phyloP scores from a whole-genome alignment of 2,888 invertebrate species.

The Sesia apiformis region DNA sequence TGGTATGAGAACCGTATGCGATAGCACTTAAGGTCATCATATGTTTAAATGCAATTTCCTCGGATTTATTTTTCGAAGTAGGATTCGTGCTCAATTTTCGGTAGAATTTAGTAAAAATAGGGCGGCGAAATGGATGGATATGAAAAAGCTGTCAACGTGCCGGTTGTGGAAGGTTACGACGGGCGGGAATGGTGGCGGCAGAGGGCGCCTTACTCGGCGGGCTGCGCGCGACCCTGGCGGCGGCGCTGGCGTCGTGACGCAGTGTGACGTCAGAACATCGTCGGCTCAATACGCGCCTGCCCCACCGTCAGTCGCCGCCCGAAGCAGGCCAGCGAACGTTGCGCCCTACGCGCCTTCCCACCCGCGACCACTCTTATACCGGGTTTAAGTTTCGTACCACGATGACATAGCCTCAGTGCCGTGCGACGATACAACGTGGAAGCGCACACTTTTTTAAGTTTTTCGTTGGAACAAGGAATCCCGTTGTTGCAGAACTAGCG shows the following conservation, averaged over 20 bases:
- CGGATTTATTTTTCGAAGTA: no score
- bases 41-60: no score
- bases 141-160: constrained; percentile 48
- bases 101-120: no score
- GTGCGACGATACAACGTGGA: constrained; percentile 63
- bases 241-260: constrained; percentile 76
- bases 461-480: constrained; percentile 63
- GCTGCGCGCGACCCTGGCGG: constrained; percentile 48
- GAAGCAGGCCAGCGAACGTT: constrained; percentile 66
- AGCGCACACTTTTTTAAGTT: constrained; percentile 70
- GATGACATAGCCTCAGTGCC: constrained; percentile 72
- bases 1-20: constrained; percentile 13
- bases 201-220: constrained; percentile 25
- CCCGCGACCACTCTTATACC: constrained; percentile 63
- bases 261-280: constrained; percentile 82
- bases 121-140: constrained; percentile 8
- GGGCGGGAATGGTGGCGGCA: constrained; percentile 26
- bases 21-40: not conserved
- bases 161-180: constrained; percentile 63
- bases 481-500: constrained; percentile 72
- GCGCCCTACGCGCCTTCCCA: constrained; percentile 60
- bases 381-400: constrained; percentile 70
- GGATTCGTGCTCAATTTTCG: no score
- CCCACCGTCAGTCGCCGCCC: constrained; percentile 75
- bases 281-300: constrained; percentile 78